Conservation (phyloP, 1,140 invertebrate genomes). For the Atta texana region DNA sequence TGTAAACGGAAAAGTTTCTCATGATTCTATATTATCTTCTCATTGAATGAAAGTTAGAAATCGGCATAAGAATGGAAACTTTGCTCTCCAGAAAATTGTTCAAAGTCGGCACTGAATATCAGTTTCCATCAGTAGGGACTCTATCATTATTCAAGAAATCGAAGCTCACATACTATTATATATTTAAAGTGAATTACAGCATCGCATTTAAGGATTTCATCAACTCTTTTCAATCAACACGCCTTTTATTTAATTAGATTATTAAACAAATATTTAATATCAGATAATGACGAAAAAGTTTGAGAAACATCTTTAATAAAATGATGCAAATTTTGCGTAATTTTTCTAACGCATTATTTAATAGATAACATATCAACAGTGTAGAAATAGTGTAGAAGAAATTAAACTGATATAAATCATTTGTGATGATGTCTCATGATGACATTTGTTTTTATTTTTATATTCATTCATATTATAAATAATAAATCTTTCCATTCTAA, state of each 20-base stretch:
- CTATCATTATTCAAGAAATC: constrained; percentile 33
- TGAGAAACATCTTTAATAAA: background rate
- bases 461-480: background rate
- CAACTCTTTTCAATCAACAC: constrained; percentile 16
- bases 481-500: background rate
- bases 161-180: constrained; percentile 14
- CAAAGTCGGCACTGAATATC: constrained; percentile 48
- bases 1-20: constrained; percentile 40
- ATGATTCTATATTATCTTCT: constrained; percentile 52
- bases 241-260: background rate
- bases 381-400: background rate
- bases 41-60: constrained; percentile 53
- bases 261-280: constrained; percentile 7
- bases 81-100: constrained; percentile 47
- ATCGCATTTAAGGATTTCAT: background rate
- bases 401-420: background rate
- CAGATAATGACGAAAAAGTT: constrained; percentile 16
- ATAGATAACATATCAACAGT: background rate
- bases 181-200: constrained; percentile 49
- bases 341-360: background rate
- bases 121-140: constrained; percentile 17
- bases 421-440: background rate
- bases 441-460: background rate
- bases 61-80: constrained; percentile 58
- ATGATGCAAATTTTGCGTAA: background rate